Evolutionary conservation across 2,797 vertebrate species (phyloP), one percentile per base, ranked within the genome.

Genomic region (Melopsittacus undulatus): DNA sequence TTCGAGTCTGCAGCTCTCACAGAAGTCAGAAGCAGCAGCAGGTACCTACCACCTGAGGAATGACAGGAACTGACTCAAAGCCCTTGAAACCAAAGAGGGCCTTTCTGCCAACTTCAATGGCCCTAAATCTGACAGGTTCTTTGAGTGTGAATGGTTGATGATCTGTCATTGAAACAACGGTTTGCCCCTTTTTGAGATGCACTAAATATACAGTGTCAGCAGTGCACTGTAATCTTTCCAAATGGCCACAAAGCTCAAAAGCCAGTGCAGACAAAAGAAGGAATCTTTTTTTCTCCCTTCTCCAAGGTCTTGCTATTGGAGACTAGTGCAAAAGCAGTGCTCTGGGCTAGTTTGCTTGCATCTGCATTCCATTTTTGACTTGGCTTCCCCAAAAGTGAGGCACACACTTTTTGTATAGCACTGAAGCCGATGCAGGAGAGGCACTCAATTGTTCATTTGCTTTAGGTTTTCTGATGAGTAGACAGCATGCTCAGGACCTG

Each of bases 101-200:
- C 63, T 75, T 79, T 51, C 42, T 9, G 1, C 17, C 27, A 18
- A 6, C 34, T 67, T 67, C 52, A 42, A 17, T 29, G 76, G 15
- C 13, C 34, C 61, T 34, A 7, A 16, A 63, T 38, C 43, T 3
- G 1, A 27, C 43, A 61, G 52, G n/a, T 4, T 45, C 56, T 63
- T 51, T 45, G 61, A 54, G 67, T 3, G 5, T 1, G 1, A 45
- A 17, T 8, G 12, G 51, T n/a, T 63, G 64, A 38, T 19, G 48
- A 49, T 48, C 69, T 76, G 46, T 46, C 72, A 32, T 2, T 54
- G 85, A 63, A 73, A 59, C 59, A 76, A 73, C 85, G 64, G 46
- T 38, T 64, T 79, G 43, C 69, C 86, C 78, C 57, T 73, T 82
- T 96, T 94, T 89, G 78, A 91, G 92, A 67, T 42, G 51, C 48